Evolutionary conservation across 1,140 invertebrate species (phyloP).

Genomic region (Drosophila athabasca): DNA sequence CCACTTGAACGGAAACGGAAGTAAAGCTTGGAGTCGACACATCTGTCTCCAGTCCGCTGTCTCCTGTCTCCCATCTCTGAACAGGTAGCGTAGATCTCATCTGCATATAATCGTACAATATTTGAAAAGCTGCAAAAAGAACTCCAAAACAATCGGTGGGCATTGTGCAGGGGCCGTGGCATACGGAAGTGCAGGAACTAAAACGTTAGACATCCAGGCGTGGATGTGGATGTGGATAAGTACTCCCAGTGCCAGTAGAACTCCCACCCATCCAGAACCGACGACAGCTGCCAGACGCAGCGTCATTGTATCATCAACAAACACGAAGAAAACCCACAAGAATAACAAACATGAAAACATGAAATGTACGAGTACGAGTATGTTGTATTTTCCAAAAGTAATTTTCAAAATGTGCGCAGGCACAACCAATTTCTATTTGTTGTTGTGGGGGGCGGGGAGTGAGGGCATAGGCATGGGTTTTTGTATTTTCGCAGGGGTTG

Average conservation of each 20-base stretch:
- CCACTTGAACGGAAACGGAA: conserved; percentile 40
- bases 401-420: conserved; percentile 68
- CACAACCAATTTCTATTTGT: conserved; percentile 43
- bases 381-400: conserved; percentile 54
- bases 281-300: conserved; percentile 81
- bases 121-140: conserved; percentile 70
- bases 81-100: conserved; percentile 51
- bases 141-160: conserved; percentile 49
- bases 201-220: conserved; percentile 52
- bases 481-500: conserved; percentile 7
- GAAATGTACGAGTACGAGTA: conserved; percentile 34
- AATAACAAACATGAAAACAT: conserved; percentile 71
- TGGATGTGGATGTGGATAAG: conserved; percentile 16
- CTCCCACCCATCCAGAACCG: conserved; percentile 21
- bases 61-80: too few relatives aligned
- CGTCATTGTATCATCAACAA: conserved; percentile 81
- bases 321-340: conserved; percentile 64
- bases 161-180: conserved; percentile 50
- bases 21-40: conserved; percentile 24
- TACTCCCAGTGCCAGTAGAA: conserved; percentile 1
- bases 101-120: conserved; percentile 21
- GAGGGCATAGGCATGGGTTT: conserved; percentile 12
- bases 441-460: conserved; percentile 19
- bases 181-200: conserved; percentile 70
- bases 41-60: conserved; percentile 49